Evolutionary conservation across 2,888 invertebrate genomes (phyloP).

Genomic region (Nomada lathburiana): DNA sequence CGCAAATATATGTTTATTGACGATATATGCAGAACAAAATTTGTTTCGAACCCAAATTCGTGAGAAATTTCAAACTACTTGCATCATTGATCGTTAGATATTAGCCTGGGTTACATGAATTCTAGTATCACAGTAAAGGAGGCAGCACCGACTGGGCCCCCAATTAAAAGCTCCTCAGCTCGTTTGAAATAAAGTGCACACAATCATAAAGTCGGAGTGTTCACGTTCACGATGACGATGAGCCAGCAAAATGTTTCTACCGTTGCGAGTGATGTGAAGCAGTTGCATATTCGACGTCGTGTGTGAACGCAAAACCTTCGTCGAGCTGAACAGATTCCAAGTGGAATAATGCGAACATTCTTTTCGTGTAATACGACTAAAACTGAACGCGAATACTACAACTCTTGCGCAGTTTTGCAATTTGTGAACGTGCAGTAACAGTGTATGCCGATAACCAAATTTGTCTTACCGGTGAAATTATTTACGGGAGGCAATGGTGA

Average conservation of each 20-base stretch:
- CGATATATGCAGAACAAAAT: not conserved
- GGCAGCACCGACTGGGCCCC: slow-evolving; percentile 53
- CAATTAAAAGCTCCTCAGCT: slow-evolving; percentile 36
- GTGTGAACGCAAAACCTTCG: slow-evolving; percentile 6
- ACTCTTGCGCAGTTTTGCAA: not conserved
- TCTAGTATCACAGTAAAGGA: slow-evolving; percentile 11
- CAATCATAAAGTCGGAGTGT: slow-evolving; percentile 1
- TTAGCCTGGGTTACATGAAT: not conserved
- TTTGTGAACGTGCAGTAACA: no score
- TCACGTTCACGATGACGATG: not conserved
- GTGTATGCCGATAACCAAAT: no score
- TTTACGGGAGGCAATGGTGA: no score
- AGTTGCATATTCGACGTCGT: slow-evolving; percentile 14
- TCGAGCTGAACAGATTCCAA: slow-evolving; percentile 1
- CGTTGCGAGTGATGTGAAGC: not conserved
- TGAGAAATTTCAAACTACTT: not conserved
- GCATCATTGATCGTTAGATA: slow-evolving; percentile 23
- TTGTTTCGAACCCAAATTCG: not conserved
- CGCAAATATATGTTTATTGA: no score
- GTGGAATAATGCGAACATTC: not conserved
- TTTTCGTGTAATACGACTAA: not conserved
- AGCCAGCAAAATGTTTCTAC: slow-evolving; percentile 21
- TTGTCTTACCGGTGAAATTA: no score
- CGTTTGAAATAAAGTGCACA: slow-evolving; percentile 15
- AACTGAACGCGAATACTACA: not conserved